Evolutionary conservation across 2,888 invertebrate species (phyloP).

Genomic region (Apamea crenata): DNA sequence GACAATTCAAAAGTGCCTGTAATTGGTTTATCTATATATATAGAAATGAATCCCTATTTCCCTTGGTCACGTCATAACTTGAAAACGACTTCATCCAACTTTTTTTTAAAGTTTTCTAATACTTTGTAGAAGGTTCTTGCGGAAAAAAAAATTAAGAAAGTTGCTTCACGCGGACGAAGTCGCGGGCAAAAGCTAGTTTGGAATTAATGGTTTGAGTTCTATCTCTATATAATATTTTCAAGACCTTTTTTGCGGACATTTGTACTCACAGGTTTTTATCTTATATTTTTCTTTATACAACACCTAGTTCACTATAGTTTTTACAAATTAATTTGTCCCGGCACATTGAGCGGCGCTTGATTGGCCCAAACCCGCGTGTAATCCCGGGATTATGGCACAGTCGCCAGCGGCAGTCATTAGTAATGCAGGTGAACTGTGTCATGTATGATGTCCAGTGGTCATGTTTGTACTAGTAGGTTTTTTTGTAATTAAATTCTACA

Average conservation of each 20-base stretch:
- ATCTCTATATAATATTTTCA: neutral
- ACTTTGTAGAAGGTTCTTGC: too few relatives aligned
- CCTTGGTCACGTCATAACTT: too few relatives aligned
- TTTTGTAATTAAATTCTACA: conserved; percentile 3
- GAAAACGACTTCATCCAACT: too few relatives aligned
- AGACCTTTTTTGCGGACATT: neutral
- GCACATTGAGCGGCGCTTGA: conserved; percentile 37
- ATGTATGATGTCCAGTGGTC: conserved; percentile 16
- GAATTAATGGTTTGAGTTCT: too few relatives aligned
- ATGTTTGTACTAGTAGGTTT: neutral
- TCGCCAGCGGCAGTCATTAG: conserved; percentile 57
- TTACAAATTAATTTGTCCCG: conserved; percentile 40
- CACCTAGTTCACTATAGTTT: conserved; percentile 23
- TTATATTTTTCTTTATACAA: neutral
- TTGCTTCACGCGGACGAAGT: too few relatives aligned
- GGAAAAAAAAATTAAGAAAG: too few relatives aligned
- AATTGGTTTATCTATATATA: too few relatives aligned
- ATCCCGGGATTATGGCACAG: conserved; percentile 60
- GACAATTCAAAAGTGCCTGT: too few relatives aligned
- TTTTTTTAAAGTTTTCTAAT: too few relatives aligned
- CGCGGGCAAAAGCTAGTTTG: too few relatives aligned
- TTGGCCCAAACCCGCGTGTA: conserved; percentile 52
- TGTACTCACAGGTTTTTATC: neutral
- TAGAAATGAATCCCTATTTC: too few relatives aligned
- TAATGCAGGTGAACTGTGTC: conserved; percentile 45